A percentile compares a stretch with the other conserved stretches of the same genome.
Evolutionary conservation across 2,888 invertebrate species (phyloP).

Genomic region (Ophonus ardosiacus): DNA sequence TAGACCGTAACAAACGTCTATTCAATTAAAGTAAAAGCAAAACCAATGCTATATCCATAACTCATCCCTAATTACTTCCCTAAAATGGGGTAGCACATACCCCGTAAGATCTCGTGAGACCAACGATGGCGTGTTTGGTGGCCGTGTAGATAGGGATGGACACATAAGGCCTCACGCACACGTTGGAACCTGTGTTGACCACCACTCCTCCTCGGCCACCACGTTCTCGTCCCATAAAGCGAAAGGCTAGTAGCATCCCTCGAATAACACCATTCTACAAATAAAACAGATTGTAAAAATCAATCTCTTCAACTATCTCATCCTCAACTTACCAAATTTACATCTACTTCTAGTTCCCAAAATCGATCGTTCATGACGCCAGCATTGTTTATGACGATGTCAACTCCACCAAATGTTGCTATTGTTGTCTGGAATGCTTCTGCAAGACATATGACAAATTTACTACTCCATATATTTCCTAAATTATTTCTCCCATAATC

Average conservation of each 20-base stretch:
- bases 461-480: not conserved
- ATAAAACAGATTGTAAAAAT: slow-evolving; percentile 66
- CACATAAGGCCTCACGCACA: slow-evolving; percentile 83
- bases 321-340: slow-evolving; percentile 82
- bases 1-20: no score
- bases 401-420: slow-evolving; percentile 84
- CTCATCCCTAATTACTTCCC: slow-evolving; percentile 51
- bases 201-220: slow-evolving; percentile 87
- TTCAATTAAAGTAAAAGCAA: not conserved
- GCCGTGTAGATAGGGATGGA: slow-evolving; percentile 88
- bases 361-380: slow-evolving; percentile 86
- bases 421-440: slow-evolving; percentile 87
- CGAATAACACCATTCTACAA: slow-evolving; percentile 86
- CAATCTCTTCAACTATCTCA: not conserved
- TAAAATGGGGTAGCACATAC: slow-evolving; percentile 73
- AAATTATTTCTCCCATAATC: not conserved
- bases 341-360: slow-evolving; percentile 85
- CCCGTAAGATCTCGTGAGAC: slow-evolving; percentile 85
- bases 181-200: slow-evolving; percentile 86
- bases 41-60: not conserved
- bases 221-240: slow-evolving; percentile 86
- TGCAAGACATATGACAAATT: slow-evolving; percentile 72
- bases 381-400: slow-evolving; percentile 88
- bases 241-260: slow-evolving; percentile 85
- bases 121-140: slow-evolving; percentile 87